Conservation (phyloP, 2,888 invertebrate species). For the Phengaris alcon region DNA sequence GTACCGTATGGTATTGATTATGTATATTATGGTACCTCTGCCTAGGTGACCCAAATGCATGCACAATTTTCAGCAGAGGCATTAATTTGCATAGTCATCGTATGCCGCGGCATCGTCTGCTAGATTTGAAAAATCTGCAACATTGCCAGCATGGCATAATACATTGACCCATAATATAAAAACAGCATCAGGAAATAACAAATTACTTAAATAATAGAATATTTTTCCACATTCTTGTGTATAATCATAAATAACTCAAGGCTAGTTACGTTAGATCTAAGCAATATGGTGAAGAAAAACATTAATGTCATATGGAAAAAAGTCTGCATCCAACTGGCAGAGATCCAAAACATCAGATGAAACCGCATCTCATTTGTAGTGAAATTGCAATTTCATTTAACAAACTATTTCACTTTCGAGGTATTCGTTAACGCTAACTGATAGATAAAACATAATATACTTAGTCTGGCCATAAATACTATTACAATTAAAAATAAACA, state of each 20-base stretch:
- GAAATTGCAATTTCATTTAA: constrained; percentile 18
- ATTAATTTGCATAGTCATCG: constrained; percentile 20
- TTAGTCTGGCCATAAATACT: too few species aligned
- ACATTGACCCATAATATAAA: not conserved
- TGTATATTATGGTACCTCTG: not conserved
- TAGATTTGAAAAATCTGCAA: constrained; percentile 8
- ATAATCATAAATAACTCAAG: not conserved
- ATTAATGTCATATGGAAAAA: constrained; percentile 16
- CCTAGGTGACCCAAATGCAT: constrained; percentile 22
- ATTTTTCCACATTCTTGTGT: not conserved
- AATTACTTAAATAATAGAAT: not conserved
- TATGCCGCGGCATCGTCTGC: not conserved
- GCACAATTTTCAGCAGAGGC: constrained; percentile 15
- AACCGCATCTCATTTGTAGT: constrained; percentile 23
- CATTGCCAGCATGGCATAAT: not conserved
- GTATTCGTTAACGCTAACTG: not conserved
- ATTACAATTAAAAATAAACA: too few species aligned
- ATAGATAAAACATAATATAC: not conserved
- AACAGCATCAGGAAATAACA: not conserved
- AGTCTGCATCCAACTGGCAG: constrained; percentile 17
- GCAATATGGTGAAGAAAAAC: not conserved
- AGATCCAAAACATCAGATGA: constrained; percentile 15
- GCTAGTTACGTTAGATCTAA: not conserved
- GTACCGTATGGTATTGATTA: constrained; percentile 7
- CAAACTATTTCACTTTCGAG: constrained; percentile 8